Conservation (phyloP, 2,888 invertebrate species). For the Aphrophora alni region DNA sequence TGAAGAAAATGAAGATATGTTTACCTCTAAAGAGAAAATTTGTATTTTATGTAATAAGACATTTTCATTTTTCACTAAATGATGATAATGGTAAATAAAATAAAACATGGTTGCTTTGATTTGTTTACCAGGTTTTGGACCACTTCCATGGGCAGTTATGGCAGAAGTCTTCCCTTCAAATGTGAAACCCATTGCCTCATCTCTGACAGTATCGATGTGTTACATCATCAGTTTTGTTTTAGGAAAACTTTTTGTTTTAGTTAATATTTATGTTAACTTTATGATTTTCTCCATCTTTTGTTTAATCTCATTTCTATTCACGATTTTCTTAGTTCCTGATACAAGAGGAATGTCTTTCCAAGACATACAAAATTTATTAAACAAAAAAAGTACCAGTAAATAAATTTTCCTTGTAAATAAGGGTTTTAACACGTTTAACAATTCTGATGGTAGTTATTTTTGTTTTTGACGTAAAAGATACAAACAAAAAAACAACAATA, state of each 20-base stretch:
- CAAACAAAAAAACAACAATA: too few species aligned
- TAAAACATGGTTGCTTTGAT: too few species aligned
- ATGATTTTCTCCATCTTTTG: constrained; percentile 74
- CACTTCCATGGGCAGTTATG: constrained; percentile 83
- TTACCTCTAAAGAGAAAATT: too few species aligned
- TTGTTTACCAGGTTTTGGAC: constrained; percentile 67
- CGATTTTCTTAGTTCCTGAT: constrained; percentile 71
- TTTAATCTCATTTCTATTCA: constrained; percentile 70
- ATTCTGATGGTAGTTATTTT: too few species aligned
- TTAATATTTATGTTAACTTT: constrained; percentile 73
- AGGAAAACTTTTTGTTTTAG: constrained; percentile 70
- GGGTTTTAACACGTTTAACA: too few species aligned
- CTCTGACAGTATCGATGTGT: constrained; percentile 77
- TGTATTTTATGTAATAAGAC: too few species aligned
- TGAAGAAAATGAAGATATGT: too few species aligned
- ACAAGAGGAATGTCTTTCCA: constrained; percentile 46
- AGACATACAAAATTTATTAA: constrained; percentile 48
- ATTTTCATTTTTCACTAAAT: too few species aligned
- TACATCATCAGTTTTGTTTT: constrained; percentile 79
- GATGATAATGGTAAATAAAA: too few species aligned
- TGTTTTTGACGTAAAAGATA: too few species aligned
- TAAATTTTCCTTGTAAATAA: background rate
- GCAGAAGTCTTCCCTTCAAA: constrained; percentile 82
- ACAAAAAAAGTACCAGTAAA: background rate
- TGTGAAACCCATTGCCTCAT: constrained; percentile 77